Evolutionary conservation across 2,888 invertebrate species (phyloP).

Genomic region (Oxystoma pomonae): DNA sequence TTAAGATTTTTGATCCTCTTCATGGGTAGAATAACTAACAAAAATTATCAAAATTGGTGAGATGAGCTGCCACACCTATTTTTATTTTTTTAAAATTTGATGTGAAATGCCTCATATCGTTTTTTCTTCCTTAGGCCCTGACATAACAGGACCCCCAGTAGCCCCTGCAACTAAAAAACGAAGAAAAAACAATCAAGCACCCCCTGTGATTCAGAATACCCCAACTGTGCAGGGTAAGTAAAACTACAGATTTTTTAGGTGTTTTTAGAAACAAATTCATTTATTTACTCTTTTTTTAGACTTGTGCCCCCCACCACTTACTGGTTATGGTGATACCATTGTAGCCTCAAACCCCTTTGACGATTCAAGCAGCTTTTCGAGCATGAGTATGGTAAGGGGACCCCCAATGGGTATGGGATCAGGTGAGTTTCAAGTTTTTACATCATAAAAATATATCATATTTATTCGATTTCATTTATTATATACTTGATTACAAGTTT

Average conservation of each 20-base stretch:
- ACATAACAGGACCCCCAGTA: slow-evolving; percentile 69
- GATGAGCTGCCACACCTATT: too few species aligned
- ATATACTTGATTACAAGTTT: neutral
- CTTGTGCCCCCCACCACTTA: slow-evolving; percentile 78
- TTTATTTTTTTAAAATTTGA: too few species aligned
- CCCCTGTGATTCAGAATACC: slow-evolving; percentile 59
- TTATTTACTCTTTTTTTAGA: slow-evolving; percentile 40
- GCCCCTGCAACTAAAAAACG: slow-evolving; percentile 75
- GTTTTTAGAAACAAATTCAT: neutral
- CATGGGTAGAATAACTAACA: too few species aligned
- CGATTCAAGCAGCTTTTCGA: slow-evolving; percentile 60
- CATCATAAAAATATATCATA: neutral
- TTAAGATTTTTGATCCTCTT: too few species aligned
- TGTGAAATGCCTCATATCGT: too few species aligned
- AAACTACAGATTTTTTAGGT: too few species aligned
- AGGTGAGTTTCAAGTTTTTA: neutral
- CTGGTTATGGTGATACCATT: slow-evolving; percentile 90
- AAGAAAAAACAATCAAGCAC: slow-evolving; percentile 69
- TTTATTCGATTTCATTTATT: too few species aligned
- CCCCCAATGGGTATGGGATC: slow-evolving; percentile 42
- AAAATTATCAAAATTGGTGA: too few species aligned
- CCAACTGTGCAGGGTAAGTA: slow-evolving; percentile 68
- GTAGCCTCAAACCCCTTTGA: slow-evolving; percentile 94
- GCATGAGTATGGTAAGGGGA: slow-evolving; percentile 40
- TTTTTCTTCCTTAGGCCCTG: slow-evolving; percentile 31